Percentiles rank a stretch among this genome's conserved stretches.
Conservation (phyloP, 2,888 invertebrate genomes). For the Agapostemon virescens region DNA sequence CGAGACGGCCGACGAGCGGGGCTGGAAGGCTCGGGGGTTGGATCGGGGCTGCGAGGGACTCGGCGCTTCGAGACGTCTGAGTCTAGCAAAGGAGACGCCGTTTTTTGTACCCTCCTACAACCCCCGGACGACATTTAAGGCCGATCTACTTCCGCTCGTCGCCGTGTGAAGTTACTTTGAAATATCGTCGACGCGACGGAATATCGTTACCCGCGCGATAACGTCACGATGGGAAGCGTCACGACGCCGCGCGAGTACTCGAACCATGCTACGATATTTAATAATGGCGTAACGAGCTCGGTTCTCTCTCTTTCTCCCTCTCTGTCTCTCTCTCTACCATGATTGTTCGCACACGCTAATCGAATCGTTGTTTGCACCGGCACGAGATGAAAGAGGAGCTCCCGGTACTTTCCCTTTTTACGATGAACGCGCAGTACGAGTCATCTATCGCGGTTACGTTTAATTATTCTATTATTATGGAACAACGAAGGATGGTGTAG, state of each 20-base stretch:
- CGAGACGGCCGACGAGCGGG: constrained; percentile 8
- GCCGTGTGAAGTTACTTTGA: constrained; percentile 26
- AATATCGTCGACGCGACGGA: constrained; percentile 19
- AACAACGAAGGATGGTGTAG: no score
- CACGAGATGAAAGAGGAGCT: background rate
- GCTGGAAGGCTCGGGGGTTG: background rate
- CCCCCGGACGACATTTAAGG: constrained; percentile 15
- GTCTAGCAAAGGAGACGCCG: constrained; percentile 41
- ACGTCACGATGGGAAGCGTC: background rate
- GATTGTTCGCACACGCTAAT: background rate
- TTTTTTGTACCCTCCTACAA: constrained; percentile 21
- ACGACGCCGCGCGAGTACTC: background rate
- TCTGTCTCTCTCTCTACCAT: background rate
- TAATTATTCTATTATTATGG: background rate
- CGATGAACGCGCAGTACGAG: background rate
- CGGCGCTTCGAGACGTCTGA: constrained; percentile 11
- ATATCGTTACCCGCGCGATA: constrained; percentile 7
- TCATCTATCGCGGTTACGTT: background rate
- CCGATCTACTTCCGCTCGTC: constrained; percentile 22
- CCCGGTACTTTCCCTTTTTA: background rate
- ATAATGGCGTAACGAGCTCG: constrained; percentile 15
- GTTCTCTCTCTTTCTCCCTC: background rate
- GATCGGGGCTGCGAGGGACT: background rate
- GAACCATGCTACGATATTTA: constrained; percentile 26
- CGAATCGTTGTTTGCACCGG: background rate